phyloP scores from a whole-genome alignment of 2,113 vertebrate genomes.

The Eulacestoma nigropectus region DNA sequence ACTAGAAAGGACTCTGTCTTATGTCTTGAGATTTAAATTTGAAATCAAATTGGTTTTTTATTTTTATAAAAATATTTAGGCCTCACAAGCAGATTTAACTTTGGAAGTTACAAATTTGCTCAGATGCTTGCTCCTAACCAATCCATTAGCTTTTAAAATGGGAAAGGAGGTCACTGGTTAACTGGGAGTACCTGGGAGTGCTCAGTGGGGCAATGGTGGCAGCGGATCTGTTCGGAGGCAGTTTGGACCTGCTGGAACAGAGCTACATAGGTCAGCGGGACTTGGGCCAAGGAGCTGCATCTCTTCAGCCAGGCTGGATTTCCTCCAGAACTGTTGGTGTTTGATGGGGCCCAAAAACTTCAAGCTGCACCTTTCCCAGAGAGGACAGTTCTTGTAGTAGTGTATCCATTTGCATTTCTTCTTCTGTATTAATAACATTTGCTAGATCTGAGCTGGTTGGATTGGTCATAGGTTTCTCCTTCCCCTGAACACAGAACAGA shows the following conservation, averaged over 20 bases:
- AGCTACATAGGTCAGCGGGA: neutral
- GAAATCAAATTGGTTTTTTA: neutral
- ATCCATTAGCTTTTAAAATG: neutral
- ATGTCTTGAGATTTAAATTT: neutral
- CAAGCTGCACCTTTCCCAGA: neutral
- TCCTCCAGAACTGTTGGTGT: neutral
- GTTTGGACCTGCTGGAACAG: neutral
- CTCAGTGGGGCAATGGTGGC: rapidly evolving
- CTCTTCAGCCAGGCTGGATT: neutral
- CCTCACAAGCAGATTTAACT: neutral
- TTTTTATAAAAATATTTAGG: neutral
- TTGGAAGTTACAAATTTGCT: neutral
- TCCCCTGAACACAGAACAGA: neutral
- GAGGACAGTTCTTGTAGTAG: neutral
- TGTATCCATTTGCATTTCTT: rapidly evolving
- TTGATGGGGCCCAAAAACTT: neutral
- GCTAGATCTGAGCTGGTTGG: neutral
- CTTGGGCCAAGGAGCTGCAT: neutral
- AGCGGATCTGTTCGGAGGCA: rapidly evolving
- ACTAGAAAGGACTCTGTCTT: neutral
- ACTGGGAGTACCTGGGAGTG: neutral
- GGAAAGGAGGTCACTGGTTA: conserved; percentile 12
- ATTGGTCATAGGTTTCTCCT: neutral
- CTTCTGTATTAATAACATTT: neutral
- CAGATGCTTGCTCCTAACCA: neutral